Percentiles rank a stretch among this genome's conserved stretches.
These are phyloP conservation scores for Caenorhabditis sinica DNA, from an alignment of 2,888 invertebrate species.

Conservation along the genomic window DNA sequence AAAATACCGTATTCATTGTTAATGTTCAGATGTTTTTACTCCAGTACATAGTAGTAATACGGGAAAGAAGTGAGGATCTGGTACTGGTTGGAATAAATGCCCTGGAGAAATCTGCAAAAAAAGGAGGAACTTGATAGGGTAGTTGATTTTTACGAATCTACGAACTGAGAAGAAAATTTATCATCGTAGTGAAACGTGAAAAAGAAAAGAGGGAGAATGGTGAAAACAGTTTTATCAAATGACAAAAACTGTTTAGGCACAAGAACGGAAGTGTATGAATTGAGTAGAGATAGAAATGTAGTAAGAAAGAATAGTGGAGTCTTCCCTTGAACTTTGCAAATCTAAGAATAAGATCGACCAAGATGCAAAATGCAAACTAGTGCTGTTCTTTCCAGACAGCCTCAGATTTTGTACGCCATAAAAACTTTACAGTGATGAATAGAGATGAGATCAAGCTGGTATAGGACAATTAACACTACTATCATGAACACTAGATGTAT, in stretches of 20 bases:
- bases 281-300: constrained; percentile 7
- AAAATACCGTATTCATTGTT: constrained; percentile 27
- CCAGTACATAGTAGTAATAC: background rate
- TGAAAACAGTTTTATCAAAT: constrained; percentile 34
- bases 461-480: constrained; percentile 45
- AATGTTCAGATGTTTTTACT: background rate
- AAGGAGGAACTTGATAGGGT: constrained; percentile 10
- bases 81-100: constrained; percentile 18
- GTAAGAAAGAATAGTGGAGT: constrained; percentile 22
- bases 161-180: constrained; percentile 37
- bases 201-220: constrained; percentile 6
- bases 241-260: constrained; percentile 46
- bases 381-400: constrained; percentile 52
- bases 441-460: constrained; percentile 49
- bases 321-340: constrained; percentile 50
- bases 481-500: constrained; percentile 37
- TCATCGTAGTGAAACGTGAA: constrained; percentile 17
- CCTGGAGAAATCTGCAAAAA: constrained; percentile 43
- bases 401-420: constrained; percentile 45
- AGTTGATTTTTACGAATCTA: constrained; percentile 6
- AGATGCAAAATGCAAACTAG: constrained; percentile 27
- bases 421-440: constrained; percentile 54
- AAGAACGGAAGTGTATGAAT: background rate
- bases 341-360: constrained; percentile 29
- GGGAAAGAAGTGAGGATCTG: background rate